Evolutionary conservation across 2,113 vertebrate species (phyloP).

Genomic region (Corvus hawaiiensis): DNA sequence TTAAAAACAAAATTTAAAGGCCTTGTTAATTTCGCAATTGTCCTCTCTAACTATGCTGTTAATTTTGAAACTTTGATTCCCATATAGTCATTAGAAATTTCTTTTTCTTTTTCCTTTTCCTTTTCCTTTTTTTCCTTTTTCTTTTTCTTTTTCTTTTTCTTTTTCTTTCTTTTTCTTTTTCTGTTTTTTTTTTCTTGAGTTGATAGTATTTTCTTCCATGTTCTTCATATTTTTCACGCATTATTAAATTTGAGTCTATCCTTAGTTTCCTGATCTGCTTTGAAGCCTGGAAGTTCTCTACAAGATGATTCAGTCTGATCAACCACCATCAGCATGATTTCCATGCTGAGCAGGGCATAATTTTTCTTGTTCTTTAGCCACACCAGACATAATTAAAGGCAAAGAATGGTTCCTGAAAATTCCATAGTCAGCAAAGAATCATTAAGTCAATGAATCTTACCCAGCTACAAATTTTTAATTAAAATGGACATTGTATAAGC

Average conservation of each 20-base stretch:
- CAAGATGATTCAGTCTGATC: neutral
- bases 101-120: neutral
- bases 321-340: neutral
- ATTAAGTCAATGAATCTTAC: neutral
- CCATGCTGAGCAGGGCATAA: neutral
- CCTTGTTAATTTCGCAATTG: neutral
- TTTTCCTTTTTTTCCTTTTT: neutral
- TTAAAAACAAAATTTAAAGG: neutral
- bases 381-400: neutral
- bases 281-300: neutral
- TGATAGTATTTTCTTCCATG: neutral
- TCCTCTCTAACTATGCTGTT: too few relatives aligned
- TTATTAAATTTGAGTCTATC: neutral
- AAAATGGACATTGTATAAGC: neutral
- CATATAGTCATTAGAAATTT: neutral
- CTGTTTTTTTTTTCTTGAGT: neutral
- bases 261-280: neutral
- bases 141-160: neutral
- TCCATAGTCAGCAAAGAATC: neutral
- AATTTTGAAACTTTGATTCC: neutral
- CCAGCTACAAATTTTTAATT: neutral
- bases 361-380: neutral
- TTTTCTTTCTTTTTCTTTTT: too few relatives aligned
- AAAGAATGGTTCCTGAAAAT: neutral
- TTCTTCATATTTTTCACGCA: neutral